These are phyloP conservation scores for Pristionchus entomophagus DNA, from an alignment of 2,888 invertebrate genomes.

Conservation along the genomic window DNA sequence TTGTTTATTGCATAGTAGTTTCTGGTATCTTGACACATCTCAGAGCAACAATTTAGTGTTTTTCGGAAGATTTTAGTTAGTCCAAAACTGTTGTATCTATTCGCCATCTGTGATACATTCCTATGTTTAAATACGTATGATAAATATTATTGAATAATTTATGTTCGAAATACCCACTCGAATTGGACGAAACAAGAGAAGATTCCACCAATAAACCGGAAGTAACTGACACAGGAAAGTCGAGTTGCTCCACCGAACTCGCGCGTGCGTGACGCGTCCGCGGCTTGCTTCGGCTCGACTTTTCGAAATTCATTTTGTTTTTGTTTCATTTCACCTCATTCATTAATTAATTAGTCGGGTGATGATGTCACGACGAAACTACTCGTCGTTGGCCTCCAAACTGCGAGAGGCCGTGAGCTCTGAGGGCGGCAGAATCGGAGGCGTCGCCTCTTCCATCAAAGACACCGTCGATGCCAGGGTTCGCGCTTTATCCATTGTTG, in stretches of 20 bases:
- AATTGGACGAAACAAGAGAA: background rate
- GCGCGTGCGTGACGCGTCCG: conserved; percentile 30
- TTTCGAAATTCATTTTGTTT: conserved; percentile 20
- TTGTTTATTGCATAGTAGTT: background rate
- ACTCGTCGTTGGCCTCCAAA: conserved; percentile 34
- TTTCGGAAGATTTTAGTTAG: background rate
- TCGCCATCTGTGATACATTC: conserved; percentile 38
- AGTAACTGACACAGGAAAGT: background rate
- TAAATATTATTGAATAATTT: background rate
- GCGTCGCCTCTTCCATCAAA: background rate
- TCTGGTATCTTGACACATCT: conserved; percentile 17
- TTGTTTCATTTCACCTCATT: background rate
- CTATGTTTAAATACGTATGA: conserved; percentile 22
- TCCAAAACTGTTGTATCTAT: background rate
- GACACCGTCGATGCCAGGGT: conserved; percentile 32
- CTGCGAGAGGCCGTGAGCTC: conserved; percentile 7
- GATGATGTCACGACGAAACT: conserved; percentile 28
- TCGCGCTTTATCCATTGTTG: background rate
- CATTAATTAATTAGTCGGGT: background rate
- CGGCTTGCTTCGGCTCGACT: background rate
- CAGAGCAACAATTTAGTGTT: conserved; percentile 2
- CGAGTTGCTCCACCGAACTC: background rate
- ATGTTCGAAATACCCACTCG: background rate
- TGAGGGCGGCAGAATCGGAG: background rate
- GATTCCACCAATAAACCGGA: background rate